phyloP scores from a whole-genome alignment of 2,113 vertebrate genomes.

The Thomomys bottae region DNA sequence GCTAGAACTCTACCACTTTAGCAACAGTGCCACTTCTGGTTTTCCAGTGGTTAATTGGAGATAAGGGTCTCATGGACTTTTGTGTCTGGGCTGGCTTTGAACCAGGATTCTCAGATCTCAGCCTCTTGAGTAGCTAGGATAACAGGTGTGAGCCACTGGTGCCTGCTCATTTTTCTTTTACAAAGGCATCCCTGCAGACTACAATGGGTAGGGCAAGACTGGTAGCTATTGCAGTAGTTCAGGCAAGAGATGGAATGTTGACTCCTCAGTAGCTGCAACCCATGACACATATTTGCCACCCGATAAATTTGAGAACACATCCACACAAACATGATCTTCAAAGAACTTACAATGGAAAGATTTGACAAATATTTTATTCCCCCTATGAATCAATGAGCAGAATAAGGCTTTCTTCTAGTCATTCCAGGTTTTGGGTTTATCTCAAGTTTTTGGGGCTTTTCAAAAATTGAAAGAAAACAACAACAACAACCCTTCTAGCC shows the following conservation, averaged over 20 bases:
- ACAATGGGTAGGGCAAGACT: not conserved
- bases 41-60: too few species aligned
- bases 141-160: too few species aligned
- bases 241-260: not conserved
- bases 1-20: too few species aligned
- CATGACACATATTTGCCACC: not conserved
- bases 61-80: too few species aligned
- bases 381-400: not conserved
- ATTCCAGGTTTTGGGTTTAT: constrained; percentile 1
- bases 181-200: not conserved
- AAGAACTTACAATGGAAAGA: not conserved
- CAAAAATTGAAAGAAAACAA: not conserved
- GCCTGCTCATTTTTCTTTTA: constrained; percentile 15
- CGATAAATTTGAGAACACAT: not conserved
- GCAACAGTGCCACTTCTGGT: too few species aligned
- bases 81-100: too few species aligned
- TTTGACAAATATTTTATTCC: not conserved
- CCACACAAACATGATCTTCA: not conserved
- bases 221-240: not conserved
- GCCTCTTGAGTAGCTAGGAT: too few species aligned
- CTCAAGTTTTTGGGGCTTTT: constrained; percentile 34
- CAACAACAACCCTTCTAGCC: too few species aligned
- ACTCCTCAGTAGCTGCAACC: not conserved
- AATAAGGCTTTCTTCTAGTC: not conserved
- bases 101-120: too few species aligned